Conservation (phyloP, 2,888 invertebrate genomes). For the Scelioninae gen. 2 region DNA sequence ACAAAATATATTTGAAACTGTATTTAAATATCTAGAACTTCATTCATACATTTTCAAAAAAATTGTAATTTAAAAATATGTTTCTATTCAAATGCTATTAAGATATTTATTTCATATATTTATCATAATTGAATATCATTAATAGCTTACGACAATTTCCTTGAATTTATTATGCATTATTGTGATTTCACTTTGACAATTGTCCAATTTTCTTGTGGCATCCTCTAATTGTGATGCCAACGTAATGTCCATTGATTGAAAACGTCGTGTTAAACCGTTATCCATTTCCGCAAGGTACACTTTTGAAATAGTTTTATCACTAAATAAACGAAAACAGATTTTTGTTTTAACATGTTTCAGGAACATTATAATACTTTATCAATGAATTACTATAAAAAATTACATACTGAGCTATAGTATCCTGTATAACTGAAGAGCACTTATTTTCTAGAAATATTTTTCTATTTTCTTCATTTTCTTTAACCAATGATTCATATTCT, state of each 20-base stretch:
- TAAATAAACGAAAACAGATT: slow-evolving; percentile 49
- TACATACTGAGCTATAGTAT: slow-evolving; percentile 57
- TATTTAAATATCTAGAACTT: too few species aligned
- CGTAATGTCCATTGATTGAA: slow-evolving; percentile 64
- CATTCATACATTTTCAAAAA: too few species aligned
- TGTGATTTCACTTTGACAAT: slow-evolving; percentile 63
- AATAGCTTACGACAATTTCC: slow-evolving; percentile 66
- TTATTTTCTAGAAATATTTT: slow-evolving; percentile 62
- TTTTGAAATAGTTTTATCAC: slow-evolving; percentile 57
- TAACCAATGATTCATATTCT: slow-evolving; percentile 65
- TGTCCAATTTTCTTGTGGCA: slow-evolving; percentile 60
- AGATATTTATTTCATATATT: not conserved
- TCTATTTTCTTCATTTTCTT: slow-evolving; percentile 64
- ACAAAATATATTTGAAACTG: too few species aligned
- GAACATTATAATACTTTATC: too few species aligned
- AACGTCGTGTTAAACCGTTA: slow-evolving; percentile 65
- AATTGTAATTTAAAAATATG: not conserved
- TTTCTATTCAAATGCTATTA: not conserved
- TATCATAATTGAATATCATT: not conserved
- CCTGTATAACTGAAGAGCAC: slow-evolving; percentile 21
- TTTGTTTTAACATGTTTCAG: not conserved
- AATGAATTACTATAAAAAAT: not conserved
- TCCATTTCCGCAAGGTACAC: slow-evolving; percentile 64
- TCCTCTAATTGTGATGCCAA: slow-evolving; percentile 63
- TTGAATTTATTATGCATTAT: slow-evolving; percentile 68